Conservation (phyloP, 1,140 invertebrate genomes). For the Leptopilina clavipes region DNA sequence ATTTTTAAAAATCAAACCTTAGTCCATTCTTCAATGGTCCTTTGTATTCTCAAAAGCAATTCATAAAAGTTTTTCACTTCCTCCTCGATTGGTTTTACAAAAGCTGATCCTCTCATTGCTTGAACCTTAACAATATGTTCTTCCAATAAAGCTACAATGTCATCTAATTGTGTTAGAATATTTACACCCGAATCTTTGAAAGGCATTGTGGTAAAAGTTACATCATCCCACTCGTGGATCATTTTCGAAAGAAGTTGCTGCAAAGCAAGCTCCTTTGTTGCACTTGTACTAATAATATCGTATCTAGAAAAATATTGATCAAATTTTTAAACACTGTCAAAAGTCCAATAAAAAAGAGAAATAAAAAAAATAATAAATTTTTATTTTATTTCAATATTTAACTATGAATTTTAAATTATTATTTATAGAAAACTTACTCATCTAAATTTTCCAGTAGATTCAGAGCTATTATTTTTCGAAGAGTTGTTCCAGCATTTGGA, state of each 20-base stretch:
- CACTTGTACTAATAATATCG: constrained; percentile 91
- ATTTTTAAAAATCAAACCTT: constrained; percentile 75
- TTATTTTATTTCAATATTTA: too few relatives aligned
- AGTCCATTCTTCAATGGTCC: constrained; percentile 90
- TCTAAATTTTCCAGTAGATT: constrained; percentile 84
- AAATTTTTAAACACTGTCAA: too few relatives aligned
- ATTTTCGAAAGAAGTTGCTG: constrained; percentile 88
- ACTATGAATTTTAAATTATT: too few relatives aligned
- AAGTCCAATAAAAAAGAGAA: too few relatives aligned
- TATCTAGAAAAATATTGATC: constrained; percentile 67
- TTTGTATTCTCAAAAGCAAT: constrained; percentile 84
- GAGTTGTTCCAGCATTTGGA: constrained; percentile 88
- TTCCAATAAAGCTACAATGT: constrained; percentile 89
- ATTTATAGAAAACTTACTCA: constrained; percentile 75
- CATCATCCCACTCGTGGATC: constrained; percentile 88
- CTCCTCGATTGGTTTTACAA: constrained; percentile 90
- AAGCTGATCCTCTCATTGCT: constrained; percentile 91
- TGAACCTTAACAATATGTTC: constrained; percentile 91
- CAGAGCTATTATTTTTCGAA: constrained; percentile 88
- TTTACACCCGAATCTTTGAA: constrained; percentile 88
- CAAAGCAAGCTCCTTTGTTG: constrained; percentile 89
- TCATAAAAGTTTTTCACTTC: constrained; percentile 90
- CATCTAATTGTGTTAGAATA: constrained; percentile 88
- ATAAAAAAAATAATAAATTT: too few relatives aligned
- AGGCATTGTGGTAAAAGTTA: constrained; percentile 81